Evolutionary conservation across 1,140 invertebrate genomes (phyloP).

Genomic region (Trichonephila clavipes): DNA sequence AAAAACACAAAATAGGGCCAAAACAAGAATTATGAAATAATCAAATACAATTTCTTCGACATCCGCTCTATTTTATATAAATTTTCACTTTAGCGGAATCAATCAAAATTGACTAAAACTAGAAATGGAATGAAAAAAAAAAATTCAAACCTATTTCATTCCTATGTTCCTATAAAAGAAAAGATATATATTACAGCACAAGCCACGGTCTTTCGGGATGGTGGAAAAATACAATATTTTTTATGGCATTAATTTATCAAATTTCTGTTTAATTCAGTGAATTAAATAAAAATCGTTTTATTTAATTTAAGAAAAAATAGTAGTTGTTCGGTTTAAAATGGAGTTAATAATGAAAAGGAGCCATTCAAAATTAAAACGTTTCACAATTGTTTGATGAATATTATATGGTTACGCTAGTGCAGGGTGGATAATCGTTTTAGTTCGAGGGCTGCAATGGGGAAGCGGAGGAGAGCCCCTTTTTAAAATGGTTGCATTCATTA

Average conservation of each 20-base stretch:
- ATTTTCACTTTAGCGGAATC: neutral
- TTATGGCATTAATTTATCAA: neutral
- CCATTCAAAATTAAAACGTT: neutral
- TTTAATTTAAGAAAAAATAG: neutral
- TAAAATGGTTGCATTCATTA: too few species aligned
- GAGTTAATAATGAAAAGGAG: neutral
- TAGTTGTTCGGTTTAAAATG: neutral
- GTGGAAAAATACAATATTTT: neutral
- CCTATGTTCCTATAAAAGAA: neutral
- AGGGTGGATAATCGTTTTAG: too few species aligned
- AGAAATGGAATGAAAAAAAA: neutral
- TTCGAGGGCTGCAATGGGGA: too few species aligned
- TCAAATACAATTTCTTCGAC: neutral
- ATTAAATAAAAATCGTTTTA: neutral
- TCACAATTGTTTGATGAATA: too few species aligned
- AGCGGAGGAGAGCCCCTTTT: too few species aligned
- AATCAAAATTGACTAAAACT: neutral
- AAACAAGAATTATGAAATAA: neutral
- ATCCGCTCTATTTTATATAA: neutral
- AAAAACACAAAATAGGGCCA: too few species aligned
- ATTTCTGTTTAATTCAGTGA: neutral
- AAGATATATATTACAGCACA: neutral
- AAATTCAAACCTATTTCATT: neutral
- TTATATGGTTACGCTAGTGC: too few species aligned
- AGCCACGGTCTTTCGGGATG: neutral